Conservation (phyloP, 2,113 vertebrate species). For the Syngnathus floridae region DNA sequence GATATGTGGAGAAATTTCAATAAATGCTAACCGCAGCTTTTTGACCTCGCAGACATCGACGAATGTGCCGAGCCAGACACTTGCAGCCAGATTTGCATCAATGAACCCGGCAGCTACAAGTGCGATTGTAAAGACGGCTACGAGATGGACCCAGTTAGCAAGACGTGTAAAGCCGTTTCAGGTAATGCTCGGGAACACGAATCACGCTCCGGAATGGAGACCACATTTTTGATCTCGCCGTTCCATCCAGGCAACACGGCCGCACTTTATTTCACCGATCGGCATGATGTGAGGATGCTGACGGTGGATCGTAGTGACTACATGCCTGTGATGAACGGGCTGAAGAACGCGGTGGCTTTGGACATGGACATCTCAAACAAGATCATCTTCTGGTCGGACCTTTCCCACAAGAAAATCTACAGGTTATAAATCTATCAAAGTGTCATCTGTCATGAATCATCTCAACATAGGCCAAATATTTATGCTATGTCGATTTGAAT, state of each 20-base stretch:
- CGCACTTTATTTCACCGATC: slow-evolving; percentile 80
- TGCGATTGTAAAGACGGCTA: slow-evolving; percentile 78
- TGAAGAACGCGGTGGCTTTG: slow-evolving; percentile 77
- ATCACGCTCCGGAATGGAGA: neutral
- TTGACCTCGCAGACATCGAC: slow-evolving; percentile 71
- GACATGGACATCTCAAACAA: slow-evolving; percentile 76
- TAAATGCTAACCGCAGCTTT: neutral
- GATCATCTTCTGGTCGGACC: slow-evolving; percentile 82
- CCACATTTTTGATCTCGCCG: neutral
- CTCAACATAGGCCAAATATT: too few species aligned
- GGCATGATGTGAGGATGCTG: slow-evolving; percentile 80
- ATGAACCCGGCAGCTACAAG: slow-evolving; percentile 78
- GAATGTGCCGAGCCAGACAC: slow-evolving; percentile 74
- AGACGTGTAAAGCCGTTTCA: slow-evolving; percentile 72
- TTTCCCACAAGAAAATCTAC: slow-evolving; percentile 78
- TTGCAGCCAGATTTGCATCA: slow-evolving; percentile 82
- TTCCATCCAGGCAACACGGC: slow-evolving; percentile 64
- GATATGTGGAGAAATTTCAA: neutral
- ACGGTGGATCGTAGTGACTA: slow-evolving; percentile 75
- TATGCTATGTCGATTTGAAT: too few species aligned
- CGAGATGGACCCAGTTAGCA: slow-evolving; percentile 68
- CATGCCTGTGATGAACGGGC: slow-evolving; percentile 65
- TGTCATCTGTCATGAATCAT: neutral
- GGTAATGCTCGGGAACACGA: slow-evolving; percentile 55
- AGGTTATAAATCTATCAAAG: slow-evolving; percentile 64